Evolutionary conservation across 2,888 invertebrate species (phyloP).

Genomic region (Synanthedon myopaeformis): DNA sequence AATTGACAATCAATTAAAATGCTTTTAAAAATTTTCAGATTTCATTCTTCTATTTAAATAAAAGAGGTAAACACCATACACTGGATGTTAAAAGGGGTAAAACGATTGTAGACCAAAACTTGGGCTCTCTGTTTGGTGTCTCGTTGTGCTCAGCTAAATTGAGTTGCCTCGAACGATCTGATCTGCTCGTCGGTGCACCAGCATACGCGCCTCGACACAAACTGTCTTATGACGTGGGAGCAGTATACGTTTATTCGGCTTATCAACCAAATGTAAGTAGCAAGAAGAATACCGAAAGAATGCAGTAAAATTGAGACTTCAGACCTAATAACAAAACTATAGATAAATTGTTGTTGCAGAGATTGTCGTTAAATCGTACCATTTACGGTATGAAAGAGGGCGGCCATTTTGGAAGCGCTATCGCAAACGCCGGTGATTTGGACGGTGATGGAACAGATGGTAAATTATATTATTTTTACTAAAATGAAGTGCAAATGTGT

Average conservation of each 20-base stretch:
- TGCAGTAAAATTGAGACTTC: too few relatives aligned
- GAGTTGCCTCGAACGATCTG: constrained; percentile 46
- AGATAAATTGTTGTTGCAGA: not conserved
- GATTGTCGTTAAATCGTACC: not conserved
- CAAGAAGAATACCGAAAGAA: too few relatives aligned
- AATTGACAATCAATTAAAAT: not conserved
- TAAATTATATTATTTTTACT: constrained; percentile 4
- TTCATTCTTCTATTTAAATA: constrained; percentile 9
- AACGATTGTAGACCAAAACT: constrained; percentile 4
- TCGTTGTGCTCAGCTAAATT: constrained; percentile 56
- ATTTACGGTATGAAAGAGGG: constrained; percentile 10
- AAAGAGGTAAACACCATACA: not conserved
- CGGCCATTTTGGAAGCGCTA: constrained; percentile 24
- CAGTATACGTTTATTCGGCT: constrained; percentile 61
- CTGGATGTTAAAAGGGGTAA: not conserved
- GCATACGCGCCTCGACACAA: constrained; percentile 18
- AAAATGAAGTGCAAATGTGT: too few relatives aligned
- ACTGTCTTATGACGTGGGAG: constrained; percentile 55
- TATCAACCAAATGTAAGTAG: constrained; percentile 6
- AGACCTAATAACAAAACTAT: too few relatives aligned
- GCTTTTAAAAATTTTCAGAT: constrained; percentile 12
- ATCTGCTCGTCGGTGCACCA: constrained; percentile 74
- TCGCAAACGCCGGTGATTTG: constrained; percentile 21
- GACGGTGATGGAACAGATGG: constrained; percentile 24
- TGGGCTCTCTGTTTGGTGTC: constrained; percentile 74